Percentiles rank a stretch among this genome's conserved stretches.
These are phyloP conservation scores for Drosophila helvetica DNA, from an alignment of 2,888 invertebrate species.

Conservation along the genomic window DNA sequence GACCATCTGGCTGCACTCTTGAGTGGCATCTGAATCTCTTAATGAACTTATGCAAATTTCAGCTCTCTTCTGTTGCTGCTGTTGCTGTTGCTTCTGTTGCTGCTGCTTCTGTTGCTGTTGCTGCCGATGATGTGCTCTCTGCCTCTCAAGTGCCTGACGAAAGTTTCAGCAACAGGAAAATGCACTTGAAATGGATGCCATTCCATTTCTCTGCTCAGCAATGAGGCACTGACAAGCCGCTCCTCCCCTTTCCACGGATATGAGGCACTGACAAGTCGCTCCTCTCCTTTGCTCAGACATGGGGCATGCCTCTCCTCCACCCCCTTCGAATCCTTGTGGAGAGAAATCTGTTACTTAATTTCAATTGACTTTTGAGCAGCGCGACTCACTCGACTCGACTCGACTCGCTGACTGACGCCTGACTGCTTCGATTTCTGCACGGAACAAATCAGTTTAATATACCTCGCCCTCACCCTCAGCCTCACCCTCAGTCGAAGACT, in stretches of 20 bases:
- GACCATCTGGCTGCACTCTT: conserved; percentile 35
- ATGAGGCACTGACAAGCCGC: neutral
- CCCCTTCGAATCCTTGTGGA: neutral
- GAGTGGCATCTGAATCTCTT: conserved; percentile 47
- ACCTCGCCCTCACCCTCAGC: neutral
- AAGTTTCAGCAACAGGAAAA: conserved; percentile 22
- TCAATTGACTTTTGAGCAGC: conserved; percentile 78
- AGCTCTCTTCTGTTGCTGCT: conserved; percentile 23
- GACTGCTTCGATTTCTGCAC: conserved; percentile 60
- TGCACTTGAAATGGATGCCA: conserved; percentile 17
- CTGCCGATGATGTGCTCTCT: neutral
- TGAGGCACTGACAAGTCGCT: neutral
- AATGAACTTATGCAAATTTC: conserved; percentile 73
- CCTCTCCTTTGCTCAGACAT: neutral
- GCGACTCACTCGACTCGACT: conserved; percentile 68
- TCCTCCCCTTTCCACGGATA: neutral
- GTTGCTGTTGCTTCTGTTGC: conserved; percentile 13
- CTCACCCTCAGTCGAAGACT: too few species aligned
- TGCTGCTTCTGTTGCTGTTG: conserved; percentile 4
- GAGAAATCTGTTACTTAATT: conserved; percentile 77
- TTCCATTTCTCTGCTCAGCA: neutral
- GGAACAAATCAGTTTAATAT: conserved; percentile 76
- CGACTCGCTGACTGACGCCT: conserved; percentile 44
- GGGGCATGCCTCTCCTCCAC: too few species aligned
- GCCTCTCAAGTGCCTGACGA: conserved; percentile 27